A percentile compares a stretch with the other conserved stretches of the same genome.
phyloP scores from a whole-genome alignment of 2,113 vertebrate genomes.

The Microtus oregoni region DNA sequence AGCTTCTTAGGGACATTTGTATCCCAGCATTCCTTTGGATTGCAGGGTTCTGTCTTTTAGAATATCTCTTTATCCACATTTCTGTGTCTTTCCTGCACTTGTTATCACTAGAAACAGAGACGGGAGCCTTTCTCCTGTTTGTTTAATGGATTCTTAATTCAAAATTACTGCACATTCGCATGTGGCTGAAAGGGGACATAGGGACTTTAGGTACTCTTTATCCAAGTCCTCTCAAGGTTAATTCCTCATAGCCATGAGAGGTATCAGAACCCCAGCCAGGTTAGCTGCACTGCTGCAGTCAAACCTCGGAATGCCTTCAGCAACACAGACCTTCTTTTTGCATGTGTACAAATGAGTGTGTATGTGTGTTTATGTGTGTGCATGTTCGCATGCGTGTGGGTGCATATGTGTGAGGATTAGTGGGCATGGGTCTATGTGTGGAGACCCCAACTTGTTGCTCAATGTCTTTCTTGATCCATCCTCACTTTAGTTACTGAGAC shows the following conservation, averaged over 20 bases:
- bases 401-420: background rate
- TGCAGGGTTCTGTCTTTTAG: background rate
- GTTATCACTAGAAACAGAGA: background rate
- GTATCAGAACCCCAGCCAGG: background rate
- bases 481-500: background rate
- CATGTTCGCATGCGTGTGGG: background rate
- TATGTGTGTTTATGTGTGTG: background rate
- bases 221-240: background rate
- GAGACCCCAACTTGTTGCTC: fast-evolving
- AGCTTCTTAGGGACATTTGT: background rate
- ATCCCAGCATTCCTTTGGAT: background rate
- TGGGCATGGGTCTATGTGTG: background rate
- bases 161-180: background rate
- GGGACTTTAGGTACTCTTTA: background rate
- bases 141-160: background rate
- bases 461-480: background rate
- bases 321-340: background rate
- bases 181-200: background rate
- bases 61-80: background rate
- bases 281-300: too few relatives aligned
- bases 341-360: background rate
- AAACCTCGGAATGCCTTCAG: too few relatives aligned
- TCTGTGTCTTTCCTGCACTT: background rate
- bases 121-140: background rate
- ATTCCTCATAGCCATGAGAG: background rate